These are phyloP conservation scores for Phaedon cochleariae DNA, from an alignment of 2,888 invertebrate genomes.

Conservation along the genomic window DNA sequence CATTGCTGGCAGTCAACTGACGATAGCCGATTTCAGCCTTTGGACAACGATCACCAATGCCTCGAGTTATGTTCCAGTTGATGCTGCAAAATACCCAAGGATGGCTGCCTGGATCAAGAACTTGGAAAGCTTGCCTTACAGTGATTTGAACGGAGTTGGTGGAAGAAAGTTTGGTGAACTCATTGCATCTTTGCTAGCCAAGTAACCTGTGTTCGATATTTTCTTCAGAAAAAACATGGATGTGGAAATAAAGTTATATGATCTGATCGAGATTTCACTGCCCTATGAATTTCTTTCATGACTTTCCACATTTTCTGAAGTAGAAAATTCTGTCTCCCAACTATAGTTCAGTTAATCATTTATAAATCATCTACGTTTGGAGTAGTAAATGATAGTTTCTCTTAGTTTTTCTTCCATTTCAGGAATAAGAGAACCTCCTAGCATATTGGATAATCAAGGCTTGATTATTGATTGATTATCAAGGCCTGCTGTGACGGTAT, in stretches of 20 bases:
- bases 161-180: constrained; percentile 4
- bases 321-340: no score
- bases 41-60: constrained; percentile 18
- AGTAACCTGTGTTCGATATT: not conserved
- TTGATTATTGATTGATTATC: no score
- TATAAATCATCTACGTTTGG: no score
- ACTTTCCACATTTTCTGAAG: no score
- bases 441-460: no score
- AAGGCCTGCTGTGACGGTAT: no score
- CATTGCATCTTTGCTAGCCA: not conserved
- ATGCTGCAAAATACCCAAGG: constrained; percentile 52
- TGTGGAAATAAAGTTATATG: not conserved
- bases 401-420: no score
- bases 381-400: no score
- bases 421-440: no score
- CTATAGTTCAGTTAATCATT: no score
- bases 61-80: constrained; percentile 21
- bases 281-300: no score
- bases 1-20: constrained; percentile 61
- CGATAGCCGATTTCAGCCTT: constrained; percentile 34
- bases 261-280: no score
- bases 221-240: not conserved
- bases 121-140: constrained; percentile 38
- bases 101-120: constrained; percentile 53
- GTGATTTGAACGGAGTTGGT: constrained; percentile 15